Base-by-base conservation (phyloP, 2,888 invertebrate genomes). In the Eugnorisma glareosa region DNA sequence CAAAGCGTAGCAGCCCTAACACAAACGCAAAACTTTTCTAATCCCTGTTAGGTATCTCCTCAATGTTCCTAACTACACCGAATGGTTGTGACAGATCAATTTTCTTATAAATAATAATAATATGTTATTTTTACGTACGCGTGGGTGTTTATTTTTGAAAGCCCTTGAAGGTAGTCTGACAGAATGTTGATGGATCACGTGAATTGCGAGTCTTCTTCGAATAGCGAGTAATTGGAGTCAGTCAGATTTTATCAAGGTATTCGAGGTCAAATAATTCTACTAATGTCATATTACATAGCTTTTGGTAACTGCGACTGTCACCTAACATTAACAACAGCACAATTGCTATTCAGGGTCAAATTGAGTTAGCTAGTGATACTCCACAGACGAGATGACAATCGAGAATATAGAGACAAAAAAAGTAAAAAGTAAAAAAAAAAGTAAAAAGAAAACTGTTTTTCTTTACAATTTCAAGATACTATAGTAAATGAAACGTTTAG, bases 61-160 rank as follows among this genome's bases (percentile, higher is more conserved):
- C 73, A 37, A 82, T 75, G 83, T 83, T 85, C 71, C 77, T 35
- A 85, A 81, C 85, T 79, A 71, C 21, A 40, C 66, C 31, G 71
- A 87, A 85, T 83, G 83, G 45, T 68, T 45, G n/a, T 88, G 87
- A 88, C 86, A 87, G 68, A 76, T 79, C 83, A 89, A 87, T 87
- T 87, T 87, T 79, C 87, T 85, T 77, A 77, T 66, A 78, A 81
- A 88, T 79, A 82, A 76, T 79, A 79, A 74, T 79, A 79, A 74
- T 76, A 68, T 51, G 67, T 66, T 63, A 37, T 85, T 71, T 85
- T 77, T 69, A 67, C 45, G 28, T 74, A 13, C 35, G 66, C 45
- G 80, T 67, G 35, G 80, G 84, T 67, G 66, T 80, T 69, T 45
- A 70, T 67, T 82, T 63, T 68, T 40, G 45, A n/a, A 31, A 54